Conservation (phyloP, 92 coral and sea anemone species). For the Zoanthus gigantus region DNA sequence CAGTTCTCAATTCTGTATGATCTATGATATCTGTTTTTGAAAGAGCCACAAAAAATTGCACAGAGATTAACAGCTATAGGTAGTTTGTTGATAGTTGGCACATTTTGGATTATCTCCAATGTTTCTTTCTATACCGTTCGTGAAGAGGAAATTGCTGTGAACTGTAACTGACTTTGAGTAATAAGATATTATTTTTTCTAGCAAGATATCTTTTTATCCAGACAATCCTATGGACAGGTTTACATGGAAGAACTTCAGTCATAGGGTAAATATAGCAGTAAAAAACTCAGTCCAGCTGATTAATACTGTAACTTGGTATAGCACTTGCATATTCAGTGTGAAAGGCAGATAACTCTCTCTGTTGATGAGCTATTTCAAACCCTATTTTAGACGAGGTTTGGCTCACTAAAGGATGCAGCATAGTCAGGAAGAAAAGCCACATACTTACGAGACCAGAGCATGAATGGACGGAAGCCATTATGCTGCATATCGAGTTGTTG, state of each 20-base stretch:
- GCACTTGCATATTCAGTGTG: background rate
- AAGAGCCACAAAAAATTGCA: too few relatives aligned
- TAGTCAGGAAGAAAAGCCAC: background rate
- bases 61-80: too few relatives aligned
- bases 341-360: background rate
- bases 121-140: background rate
- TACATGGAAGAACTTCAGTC: background rate
- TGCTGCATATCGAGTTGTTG: background rate
- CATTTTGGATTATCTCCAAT: too few relatives aligned
- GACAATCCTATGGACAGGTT: background rate
- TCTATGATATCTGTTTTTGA: too few relatives aligned
- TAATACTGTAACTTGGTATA: background rate
- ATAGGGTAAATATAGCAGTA: too few relatives aligned
- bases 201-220: constrained; percentile 5
- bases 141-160: background rate
- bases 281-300: too few relatives aligned
- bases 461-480: background rate
- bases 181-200: background rate
- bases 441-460: background rate
- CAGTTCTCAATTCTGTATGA: too few relatives aligned
- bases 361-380: background rate
- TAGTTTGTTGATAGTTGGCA: too few relatives aligned
- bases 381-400: constrained; percentile 6
- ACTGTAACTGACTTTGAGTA: constrained; percentile 16
- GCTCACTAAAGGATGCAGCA: background rate